Evolutionary conservation across 2,888 invertebrate genomes (phyloP).

Genomic region (Merodon equestris): DNA sequence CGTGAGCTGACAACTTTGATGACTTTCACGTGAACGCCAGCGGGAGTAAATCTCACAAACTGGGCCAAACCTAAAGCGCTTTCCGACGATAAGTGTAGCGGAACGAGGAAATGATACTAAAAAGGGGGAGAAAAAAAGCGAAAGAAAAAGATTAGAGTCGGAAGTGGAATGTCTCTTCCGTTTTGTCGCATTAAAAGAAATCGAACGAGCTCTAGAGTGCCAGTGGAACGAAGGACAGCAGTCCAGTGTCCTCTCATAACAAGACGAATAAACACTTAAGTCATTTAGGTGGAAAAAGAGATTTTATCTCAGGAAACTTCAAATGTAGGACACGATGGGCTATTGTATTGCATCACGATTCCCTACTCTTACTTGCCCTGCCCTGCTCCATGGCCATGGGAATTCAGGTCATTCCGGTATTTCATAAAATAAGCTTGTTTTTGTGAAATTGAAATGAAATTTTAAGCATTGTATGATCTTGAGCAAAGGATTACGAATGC

Average conservation of each 20-base stretch:
- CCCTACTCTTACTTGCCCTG: too few relatives aligned
- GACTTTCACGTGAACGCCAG: constrained; percentile 41
- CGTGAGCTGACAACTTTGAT: constrained; percentile 59
- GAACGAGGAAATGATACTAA: constrained; percentile 20
- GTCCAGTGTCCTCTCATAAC: constrained; percentile 15
- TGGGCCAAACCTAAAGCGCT: constrained; percentile 4
- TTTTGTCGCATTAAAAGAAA: constrained; percentile 7
- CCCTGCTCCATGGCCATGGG: too few relatives aligned
- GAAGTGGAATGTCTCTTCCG: constrained; percentile 19
- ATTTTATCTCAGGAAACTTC: background rate
- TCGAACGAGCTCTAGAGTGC: too few relatives aligned
- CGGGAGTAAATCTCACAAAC: constrained; percentile 20
- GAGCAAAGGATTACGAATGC: too few relatives aligned
- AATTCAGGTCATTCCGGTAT: too few relatives aligned
- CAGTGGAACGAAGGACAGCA: background rate
- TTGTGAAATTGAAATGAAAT: too few relatives aligned
- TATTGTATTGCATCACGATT: background rate
- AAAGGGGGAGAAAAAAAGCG: constrained; percentile 15
- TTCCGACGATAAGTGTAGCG: too few relatives aligned
- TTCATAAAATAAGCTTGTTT: too few relatives aligned
- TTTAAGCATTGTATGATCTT: too few relatives aligned
- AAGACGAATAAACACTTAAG: constrained; percentile 7
- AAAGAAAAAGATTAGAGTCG: constrained; percentile 13
- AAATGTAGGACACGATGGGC: background rate
- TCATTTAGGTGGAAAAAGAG: background rate